Evolutionary conservation across 2,797 vertebrate genomes (phyloP), one percentile per base, ranked within the genome.

Genomic region (Huso huso): DNA sequence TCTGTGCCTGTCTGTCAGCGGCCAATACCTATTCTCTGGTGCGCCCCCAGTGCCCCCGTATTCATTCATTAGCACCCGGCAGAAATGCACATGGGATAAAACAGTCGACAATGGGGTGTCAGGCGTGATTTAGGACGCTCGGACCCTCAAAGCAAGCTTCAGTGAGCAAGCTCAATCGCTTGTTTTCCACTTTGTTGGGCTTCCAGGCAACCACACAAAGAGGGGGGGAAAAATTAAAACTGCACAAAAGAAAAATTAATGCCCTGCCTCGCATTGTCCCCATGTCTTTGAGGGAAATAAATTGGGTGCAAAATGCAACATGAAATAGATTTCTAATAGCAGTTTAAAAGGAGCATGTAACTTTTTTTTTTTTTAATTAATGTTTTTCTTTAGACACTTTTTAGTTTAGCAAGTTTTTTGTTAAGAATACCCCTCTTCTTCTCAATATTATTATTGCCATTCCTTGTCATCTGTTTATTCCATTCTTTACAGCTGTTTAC

Each of bases 161-260:
- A 80, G 3, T 90, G 89, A 88, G 66, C 88, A 88, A 80, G 78
- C 84, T 87, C 82, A 90, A 84, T 84, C 73, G 73, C n/a, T 51
- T 78, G 77, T 76, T 85, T 85, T 92, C 88, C 82, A 83, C 86
- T 83, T 74, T 68, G 79, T 70, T 83, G 80, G 66, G 76, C 83
- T 76, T 87, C 80, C 84, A 82, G 74, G 72, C 74, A 77, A 69
- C 70, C 76, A 75, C 69, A 79, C 84, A 87, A 87, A 86, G 84
- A 51, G 51, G 6, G 71, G 70, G 82, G 77, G 77, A 79, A 78
- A 80, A 77, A 76, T 78, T 75, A 78, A 82, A 78, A 78, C 84
- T 78, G 74, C 60, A 58, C 60, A 76, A 76, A 61, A 66, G 66
- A 68, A 70, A 69, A 77, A 81, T 81, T 75, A 69, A 57, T 57